Conservation (phyloP, 53 echinoderm and acorn worm species). For the Temnopleurus reevesii region DNA sequence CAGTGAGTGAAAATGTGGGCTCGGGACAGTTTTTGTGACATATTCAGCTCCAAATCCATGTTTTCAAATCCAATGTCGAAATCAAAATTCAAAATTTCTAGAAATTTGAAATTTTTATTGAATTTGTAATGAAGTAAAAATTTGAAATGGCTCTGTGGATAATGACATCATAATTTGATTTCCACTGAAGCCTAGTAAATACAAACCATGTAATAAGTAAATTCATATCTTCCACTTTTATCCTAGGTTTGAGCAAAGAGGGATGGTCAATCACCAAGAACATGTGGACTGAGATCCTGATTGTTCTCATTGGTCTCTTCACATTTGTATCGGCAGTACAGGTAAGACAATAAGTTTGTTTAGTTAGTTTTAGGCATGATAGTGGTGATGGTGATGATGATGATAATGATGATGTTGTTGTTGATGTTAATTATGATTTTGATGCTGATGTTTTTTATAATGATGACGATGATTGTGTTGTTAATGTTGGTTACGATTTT, state of each 20-base stretch:
- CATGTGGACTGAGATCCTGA: conserved; percentile 81
- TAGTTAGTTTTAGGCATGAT: background rate
- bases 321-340: conserved; percentile 98
- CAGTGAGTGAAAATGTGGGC: no score
- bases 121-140: no score
- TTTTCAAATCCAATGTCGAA: no score
- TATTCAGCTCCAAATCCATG: no score
- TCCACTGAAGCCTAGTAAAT: no score
- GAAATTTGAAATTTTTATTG: no score
- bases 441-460: background rate
- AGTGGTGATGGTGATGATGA: background rate
- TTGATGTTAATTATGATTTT: background rate
- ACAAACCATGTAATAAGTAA: no score
- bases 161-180: no score
- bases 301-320: conserved; percentile 85
- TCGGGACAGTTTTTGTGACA: no score
- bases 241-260: conserved; percentile 84
- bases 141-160: no score
- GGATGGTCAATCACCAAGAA: conserved; percentile 98
- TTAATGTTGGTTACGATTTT: background rate
- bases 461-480: background rate
- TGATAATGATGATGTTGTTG: background rate
- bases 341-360: conserved; percentile 59
- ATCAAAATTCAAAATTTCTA: no score
- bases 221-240: background rate